Base-by-base conservation (phyloP, 1,140 invertebrate species). In the Mizuhopecten yessoensis region DNA sequence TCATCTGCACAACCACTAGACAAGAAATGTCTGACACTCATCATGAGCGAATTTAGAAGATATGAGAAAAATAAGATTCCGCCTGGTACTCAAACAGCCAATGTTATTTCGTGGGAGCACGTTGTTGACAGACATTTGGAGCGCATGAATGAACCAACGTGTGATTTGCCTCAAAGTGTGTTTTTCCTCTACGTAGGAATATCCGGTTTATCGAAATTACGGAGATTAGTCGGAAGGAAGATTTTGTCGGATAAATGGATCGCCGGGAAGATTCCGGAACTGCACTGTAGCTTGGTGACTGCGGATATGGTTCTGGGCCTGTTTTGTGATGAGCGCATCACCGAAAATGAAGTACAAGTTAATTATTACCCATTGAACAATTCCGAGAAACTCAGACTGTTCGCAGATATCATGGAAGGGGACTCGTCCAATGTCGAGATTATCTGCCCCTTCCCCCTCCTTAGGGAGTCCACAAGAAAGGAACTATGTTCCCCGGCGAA, bases 251-350 rank as follows among this genome's bases (percentile, higher is more conserved):
- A 94, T 34, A 87, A 91, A 10, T 94, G 91, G 90, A 86, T 94
- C 33, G 33, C 86, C 45, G 91, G 92, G 86, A 94, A 92, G 45
- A 94, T 94, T n/a, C 91, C 93, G 0, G 94, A 94, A 42, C 86
- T 94, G 0, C 93, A 93, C 89, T 94, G 94, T 39, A 94, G 93
- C 87, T 91, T 94, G 20, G 86, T 94, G 17, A 92, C 92, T 57
- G 92, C 92, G 5, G 92, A 90, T 87, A 94, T 94, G 94, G 87
- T 94, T 39, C 88, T 94, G 11, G 94, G 94, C 0, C 20, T 91
- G 9, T 93, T 92, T 34, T 89, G 87, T 34, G 94, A 94, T 57
- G 90, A 93, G 34, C 90, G 94, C 33, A 42, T 94, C 0, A 93
- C 91, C 13, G 93, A 94, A 86, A 86, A 87, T 13, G 91, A 90